A percentile compares a stretch with the other conserved stretches of the same genome.
Evolutionary conservation across 2,888 invertebrate genomes (phyloP).

Genomic region (Andrena bicolor): DNA sequence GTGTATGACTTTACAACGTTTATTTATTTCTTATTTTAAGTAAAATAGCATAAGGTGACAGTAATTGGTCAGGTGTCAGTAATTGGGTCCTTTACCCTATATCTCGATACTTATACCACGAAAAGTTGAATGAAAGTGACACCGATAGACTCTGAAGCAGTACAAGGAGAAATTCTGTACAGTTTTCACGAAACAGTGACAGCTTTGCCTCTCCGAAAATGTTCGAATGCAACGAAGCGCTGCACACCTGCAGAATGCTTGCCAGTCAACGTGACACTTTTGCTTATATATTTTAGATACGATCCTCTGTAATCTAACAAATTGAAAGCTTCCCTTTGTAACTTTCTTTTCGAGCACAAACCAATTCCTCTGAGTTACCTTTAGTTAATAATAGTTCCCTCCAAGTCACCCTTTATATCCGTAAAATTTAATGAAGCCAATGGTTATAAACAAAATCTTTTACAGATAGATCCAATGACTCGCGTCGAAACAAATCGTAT

Average conservation of each 20-base stretch:
- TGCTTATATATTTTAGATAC: constrained; percentile 39
- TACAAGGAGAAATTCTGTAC: neutral
- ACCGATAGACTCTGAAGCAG: neutral
- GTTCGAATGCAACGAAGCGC: neutral
- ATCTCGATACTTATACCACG: too few relatives aligned
- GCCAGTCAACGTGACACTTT: constrained; percentile 36
- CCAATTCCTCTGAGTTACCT: neutral
- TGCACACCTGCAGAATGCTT: neutral
- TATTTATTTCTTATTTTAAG: too few relatives aligned
- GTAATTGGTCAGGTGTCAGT: too few relatives aligned
- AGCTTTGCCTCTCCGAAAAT: neutral
- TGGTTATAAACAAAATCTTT: neutral
- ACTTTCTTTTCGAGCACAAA: constrained; percentile 40
- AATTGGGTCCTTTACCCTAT: too few relatives aligned
- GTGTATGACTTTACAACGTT: too few relatives aligned
- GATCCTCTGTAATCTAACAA: constrained; percentile 27
- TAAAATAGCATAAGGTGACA: too few relatives aligned
- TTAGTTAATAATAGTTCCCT: too few relatives aligned
- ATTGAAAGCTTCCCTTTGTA: constrained; percentile 24
- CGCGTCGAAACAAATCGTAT: neutral
- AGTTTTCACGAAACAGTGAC: neutral
- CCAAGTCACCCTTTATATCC: too few relatives aligned
- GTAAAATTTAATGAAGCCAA: neutral
- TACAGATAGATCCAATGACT: neutral
- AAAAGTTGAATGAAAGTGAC: too few relatives aligned